Evolutionary conservation across 2,797 vertebrate species (phyloP), one percentile per base, ranked within the genome.

Genomic region (Danio albolineatus): DNA sequence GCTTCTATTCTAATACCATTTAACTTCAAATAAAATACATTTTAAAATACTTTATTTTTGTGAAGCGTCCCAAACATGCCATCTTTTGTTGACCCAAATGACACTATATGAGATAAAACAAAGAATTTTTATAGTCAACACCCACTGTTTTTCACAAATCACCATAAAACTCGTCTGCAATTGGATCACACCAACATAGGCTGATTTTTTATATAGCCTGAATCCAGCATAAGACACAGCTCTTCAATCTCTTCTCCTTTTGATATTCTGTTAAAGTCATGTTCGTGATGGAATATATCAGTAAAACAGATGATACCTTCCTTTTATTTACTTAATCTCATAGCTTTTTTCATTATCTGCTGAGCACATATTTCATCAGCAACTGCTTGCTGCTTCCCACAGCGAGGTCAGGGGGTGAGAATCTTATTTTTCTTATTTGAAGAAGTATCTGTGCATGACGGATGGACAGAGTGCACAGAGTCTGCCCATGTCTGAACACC

Each of bases 381-480:
- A 17, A 17, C 21, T 73, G 19, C 13, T 48, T 49, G 28, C 51
- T 56, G 51, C 51, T 57, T 39, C 57, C n/a, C 21, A 49, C 21
- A 14, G 12, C 14, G 38, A 56, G 38, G 17, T 57, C 39, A 72
- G 39, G 72, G 0, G 43, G 8, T 48, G 56, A 4, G 16, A 48
- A 73, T 60, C 56, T 8, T 74, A 73, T 73, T 73, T 36, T 16
- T 44, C 7, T 57, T 44, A 43, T 57, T 57, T 72, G 4, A 46
- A 16, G 41, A 73, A 48, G 56, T 48, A 46, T 73, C 8, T 73
- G 54, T 73, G 41, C 14, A 3, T 46, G 14, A 73, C 54, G 48
- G 53, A 59, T 60, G 17, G 17, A 28, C 14, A 17, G 10, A 61
- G 44, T 46, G 16, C 49, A 49, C 10, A 53, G n/a, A 69, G 46